phyloP scores from a whole-genome alignment of 2,797 vertebrate species.

The Varecia variegata region DNA sequence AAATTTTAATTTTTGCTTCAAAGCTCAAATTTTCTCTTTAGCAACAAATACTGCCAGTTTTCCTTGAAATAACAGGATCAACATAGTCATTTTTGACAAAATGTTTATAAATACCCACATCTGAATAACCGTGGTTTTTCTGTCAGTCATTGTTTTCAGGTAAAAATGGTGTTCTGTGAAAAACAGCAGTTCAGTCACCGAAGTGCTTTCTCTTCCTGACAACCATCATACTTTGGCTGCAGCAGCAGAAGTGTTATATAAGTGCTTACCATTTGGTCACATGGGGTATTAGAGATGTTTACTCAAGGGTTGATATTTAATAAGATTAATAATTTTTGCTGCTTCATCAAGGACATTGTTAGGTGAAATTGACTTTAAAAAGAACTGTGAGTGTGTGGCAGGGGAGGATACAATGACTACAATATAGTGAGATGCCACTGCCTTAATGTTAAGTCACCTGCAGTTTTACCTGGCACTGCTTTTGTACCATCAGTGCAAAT shows the following conservation, averaged over 20 bases:
- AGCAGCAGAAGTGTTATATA: background rate
- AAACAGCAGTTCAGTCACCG: fast-evolving
- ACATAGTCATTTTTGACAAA: background rate
- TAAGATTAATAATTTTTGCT: background rate
- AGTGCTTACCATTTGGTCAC: background rate
- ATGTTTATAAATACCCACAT: background rate
- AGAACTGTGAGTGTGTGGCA: background rate
- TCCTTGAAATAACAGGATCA: background rate
- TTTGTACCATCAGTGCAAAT: background rate
- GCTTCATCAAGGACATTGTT: background rate
- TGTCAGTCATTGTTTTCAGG: background rate
- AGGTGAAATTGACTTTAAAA: background rate
- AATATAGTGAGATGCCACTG: background rate
- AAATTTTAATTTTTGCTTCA: slow-evolving; percentile 11
- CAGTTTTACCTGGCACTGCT: background rate
- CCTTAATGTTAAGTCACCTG: background rate
- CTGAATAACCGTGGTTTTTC: background rate
- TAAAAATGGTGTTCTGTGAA: background rate
- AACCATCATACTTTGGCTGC: fast-evolving
- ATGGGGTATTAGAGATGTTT: background rate
- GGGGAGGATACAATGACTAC: background rate
- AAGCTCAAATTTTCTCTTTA: background rate
- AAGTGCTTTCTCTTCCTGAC: background rate
- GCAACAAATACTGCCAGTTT: background rate
- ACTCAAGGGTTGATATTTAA: background rate